Evolutionary conservation across 1,140 invertebrate genomes (phyloP), one percentile per base, ranked within the genome.

Genomic region (Gryon sp.): DNA sequence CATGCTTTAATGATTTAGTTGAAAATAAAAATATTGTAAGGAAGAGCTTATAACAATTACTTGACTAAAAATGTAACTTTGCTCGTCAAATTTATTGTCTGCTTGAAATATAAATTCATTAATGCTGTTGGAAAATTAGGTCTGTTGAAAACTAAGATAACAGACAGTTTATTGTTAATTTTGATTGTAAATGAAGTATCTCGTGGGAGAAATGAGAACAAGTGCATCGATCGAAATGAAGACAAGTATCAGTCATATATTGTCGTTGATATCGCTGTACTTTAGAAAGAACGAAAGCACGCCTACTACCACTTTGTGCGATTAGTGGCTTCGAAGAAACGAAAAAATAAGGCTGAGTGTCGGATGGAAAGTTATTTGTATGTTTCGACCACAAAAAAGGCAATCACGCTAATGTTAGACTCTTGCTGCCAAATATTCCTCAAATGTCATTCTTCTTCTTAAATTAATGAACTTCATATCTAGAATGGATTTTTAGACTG

Each of bases 301-400:
- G 46, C 55, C 70, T 60, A 53, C 60, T 60, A 62, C 63, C 63
- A 78, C 68, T 78, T 78, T 73, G 60, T 69, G 38, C 75, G 63
- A 78, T 78, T 78, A 78, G 48, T 57, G 57, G 41, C 22, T 57
- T 63, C 41, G 68, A 77, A 72, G 15, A 41, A 48, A 70, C 26
- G 46, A 50, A 63, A 55, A 73, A 73, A 72, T 70, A 76, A 59
- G 20, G 36, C 34, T 34, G 65, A 75, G 63, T 60, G 43, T 65
- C 34, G 52, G 55, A 62, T 73, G 32, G 43, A 68, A 69, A 60
- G 36, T 72, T 72, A 78, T 72, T 73, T 55, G 62, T 63, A 53
- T 48, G 53, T n/a, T 8, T 8, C 24, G 5, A n/a, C 52, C 43
- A 53, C 20, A 65, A 66, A 76, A 55, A 69, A 62, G 14, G 60